Conservation (phyloP, 2,113 vertebrate genomes). For the Vombatus ursinus region DNA sequence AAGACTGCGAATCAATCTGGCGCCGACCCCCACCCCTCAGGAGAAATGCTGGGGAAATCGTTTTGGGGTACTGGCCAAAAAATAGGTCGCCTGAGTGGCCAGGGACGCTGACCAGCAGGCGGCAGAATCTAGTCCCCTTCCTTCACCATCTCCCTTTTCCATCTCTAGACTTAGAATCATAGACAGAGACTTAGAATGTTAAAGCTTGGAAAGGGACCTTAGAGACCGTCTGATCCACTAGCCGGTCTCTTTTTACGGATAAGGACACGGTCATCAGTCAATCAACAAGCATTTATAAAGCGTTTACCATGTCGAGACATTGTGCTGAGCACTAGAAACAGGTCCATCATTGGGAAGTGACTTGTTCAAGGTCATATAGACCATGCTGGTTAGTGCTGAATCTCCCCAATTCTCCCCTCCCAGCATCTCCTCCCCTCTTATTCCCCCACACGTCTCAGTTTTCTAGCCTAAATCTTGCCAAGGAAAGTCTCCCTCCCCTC, state of each 20-base stretch:
- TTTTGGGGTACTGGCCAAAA: conserved; percentile 51
- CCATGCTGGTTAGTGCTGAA: background rate
- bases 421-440: background rate
- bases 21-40: conserved; percentile 55
- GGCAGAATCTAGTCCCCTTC: conserved; percentile 44
- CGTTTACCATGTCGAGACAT: background rate
- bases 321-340: background rate
- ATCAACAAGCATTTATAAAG: background rate
- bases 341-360: background rate
- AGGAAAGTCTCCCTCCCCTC: background rate
- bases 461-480: background rate
- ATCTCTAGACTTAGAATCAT: background rate
- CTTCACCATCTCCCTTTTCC: conserved; percentile 32
- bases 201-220: background rate
- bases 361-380: background rate
- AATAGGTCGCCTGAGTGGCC: background rate
- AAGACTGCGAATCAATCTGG: background rate
- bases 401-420: background rate
- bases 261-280: background rate
- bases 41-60: conserved; percentile 23
- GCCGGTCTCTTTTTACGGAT: background rate
- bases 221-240: background rate
- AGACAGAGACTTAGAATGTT: background rate
- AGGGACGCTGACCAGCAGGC: conserved; percentile 55
- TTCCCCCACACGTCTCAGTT: background rate